Conservation (phyloP, 1,140 invertebrate species). For the Archegozetes longisetosus region DNA sequence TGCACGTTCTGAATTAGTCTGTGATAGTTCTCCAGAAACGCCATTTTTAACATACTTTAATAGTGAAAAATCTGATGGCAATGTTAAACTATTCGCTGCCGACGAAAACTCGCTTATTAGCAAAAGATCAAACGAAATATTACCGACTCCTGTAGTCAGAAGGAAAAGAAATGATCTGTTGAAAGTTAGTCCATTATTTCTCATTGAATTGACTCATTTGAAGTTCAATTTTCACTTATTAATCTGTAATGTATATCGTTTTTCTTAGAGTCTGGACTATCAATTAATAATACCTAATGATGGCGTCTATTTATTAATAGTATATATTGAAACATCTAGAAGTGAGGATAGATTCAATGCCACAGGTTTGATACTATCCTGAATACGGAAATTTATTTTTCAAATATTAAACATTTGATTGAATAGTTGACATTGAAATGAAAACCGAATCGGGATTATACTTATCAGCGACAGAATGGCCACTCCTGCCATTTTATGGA, state of each 20-base stretch:
- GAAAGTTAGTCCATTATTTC: too few relatives aligned
- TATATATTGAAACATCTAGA: conserved; percentile 24
- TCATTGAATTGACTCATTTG: too few relatives aligned
- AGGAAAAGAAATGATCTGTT: too few relatives aligned
- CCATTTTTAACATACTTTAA: background rate
- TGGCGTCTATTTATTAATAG: conserved; percentile 33
- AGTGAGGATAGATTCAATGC: conserved; percentile 15
- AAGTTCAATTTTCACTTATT: too few relatives aligned
- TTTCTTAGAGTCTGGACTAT: conserved; percentile 20
- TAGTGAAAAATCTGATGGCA: background rate
- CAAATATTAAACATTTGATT: background rate
- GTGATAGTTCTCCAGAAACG: background rate
- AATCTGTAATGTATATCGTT: too few relatives aligned
- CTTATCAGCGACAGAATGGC: conserved; percentile 55
- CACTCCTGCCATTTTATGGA: conserved; percentile 64
- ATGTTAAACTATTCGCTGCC: too few relatives aligned
- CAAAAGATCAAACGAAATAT: background rate
- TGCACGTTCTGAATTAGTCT: background rate
- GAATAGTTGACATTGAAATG: conserved; percentile 42
- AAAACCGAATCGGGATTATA: conserved; percentile 43
- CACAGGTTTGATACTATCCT: conserved; percentile 6
- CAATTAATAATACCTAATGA: conserved; percentile 26
- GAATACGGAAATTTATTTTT: background rate
- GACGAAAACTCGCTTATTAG: too few relatives aligned
- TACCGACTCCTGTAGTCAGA: background rate